These are phyloP conservation scores for Ichneumon xanthorius DNA, from an alignment of 2,888 invertebrate species.

Conservation along the genomic window DNA sequence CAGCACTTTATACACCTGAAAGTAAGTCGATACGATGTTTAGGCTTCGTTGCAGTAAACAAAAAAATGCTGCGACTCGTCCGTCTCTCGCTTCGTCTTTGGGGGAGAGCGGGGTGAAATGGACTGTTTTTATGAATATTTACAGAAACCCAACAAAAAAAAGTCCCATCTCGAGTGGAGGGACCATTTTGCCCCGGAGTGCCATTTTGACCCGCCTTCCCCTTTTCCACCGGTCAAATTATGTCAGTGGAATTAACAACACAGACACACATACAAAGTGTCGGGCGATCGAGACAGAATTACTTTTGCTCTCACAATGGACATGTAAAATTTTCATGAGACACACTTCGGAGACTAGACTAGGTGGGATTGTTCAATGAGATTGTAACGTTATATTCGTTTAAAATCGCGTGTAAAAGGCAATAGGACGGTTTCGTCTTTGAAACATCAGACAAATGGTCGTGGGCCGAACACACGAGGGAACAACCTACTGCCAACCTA, in stretches of 20 bases:
- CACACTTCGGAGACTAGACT: conserved; percentile 12
- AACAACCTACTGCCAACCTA: conserved; percentile 69
- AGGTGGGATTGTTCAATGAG: conserved; percentile 38
- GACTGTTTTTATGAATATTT: not conserved
- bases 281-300: not conserved
- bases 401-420: conserved; percentile 40
- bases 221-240: not conserved
- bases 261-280: not conserved
- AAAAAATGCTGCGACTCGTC: conserved; percentile 32
- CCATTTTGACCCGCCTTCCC: not conserved
- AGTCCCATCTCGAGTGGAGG: not conserved
- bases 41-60: conserved; percentile 40
- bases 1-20: conserved; percentile 82
- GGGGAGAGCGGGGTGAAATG: not conserved
- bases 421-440: conserved; percentile 63
- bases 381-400: conserved; percentile 57
- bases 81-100: conserved; percentile 19
- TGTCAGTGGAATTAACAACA: conserved; percentile 16
- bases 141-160: not conserved
- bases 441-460: conserved; percentile 61
- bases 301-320: conserved; percentile 26
- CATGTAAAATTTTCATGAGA: conserved; percentile 29
- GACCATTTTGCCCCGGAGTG: not conserved
- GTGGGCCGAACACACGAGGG: conserved; percentile 67
- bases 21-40: conserved; percentile 60